Evolutionary conservation across 2,797 vertebrate species (phyloP).

Genomic region (Pipistrellus nathusii): DNA sequence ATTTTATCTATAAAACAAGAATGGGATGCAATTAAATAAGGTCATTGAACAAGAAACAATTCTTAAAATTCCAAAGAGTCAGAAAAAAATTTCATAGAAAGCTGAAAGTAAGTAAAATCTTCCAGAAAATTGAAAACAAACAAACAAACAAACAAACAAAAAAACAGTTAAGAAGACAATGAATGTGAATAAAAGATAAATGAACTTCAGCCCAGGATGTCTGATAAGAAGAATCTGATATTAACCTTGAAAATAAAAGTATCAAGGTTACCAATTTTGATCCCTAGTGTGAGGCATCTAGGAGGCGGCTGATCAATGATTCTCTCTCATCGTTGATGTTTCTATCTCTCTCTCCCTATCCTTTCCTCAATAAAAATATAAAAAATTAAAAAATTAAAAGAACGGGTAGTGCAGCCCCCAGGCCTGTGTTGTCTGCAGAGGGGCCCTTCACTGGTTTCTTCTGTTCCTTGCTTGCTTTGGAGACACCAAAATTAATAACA

Average conservation of each 20-base stretch:
- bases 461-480: background rate
- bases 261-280: background rate
- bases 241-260: background rate
- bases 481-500: background rate
- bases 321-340: background rate
- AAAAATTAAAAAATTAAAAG: background rate
- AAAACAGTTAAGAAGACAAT: background rate
- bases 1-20: background rate
- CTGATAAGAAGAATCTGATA: background rate
- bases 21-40: background rate
- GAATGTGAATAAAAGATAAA: background rate
- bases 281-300: background rate
- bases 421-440: background rate
- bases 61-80: background rate
- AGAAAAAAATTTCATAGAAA: background rate
- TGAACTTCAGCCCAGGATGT: background rate
- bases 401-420: background rate
- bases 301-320: background rate
- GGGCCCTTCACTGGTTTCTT: background rate
- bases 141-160: background rate
- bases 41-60: background rate
- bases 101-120: constrained; percentile 1
- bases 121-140: too few relatives aligned
- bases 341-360: background rate
- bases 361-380: background rate